Evolutionary conservation across 2,797 vertebrate species (phyloP), one percentile per base, ranked within the genome.

Genomic region (Mallotus villosus): DNA sequence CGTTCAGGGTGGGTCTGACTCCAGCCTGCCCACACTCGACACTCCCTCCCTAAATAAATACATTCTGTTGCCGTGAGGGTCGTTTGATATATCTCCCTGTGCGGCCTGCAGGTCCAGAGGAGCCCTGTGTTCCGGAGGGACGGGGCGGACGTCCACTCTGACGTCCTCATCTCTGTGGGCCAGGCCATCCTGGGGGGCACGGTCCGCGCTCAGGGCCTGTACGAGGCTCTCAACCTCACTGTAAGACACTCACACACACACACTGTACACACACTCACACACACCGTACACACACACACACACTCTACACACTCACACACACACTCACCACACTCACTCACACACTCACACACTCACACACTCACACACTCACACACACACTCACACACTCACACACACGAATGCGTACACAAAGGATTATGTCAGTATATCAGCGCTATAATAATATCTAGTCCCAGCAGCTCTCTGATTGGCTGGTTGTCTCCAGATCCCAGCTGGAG

Each of bases 181-280:
- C 98, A 99, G 87, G 97, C 97, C 3, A 86, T 99, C 73, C 93
- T 99, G 49, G 97, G 98, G 1, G 98, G 98, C 41, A 95, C 97
- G 0, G 94, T 95, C 68, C 89, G 94, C 65, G 37, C 96, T 0
- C 97, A 96, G 71, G 97, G 98, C 78, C 92, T 99, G 22, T 96
- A 99, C 0, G 97, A 99, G 90, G 95, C 93, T 0, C 90, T 98
- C 76, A 98, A 89, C 32, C 87, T 99, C 85, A 84, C 93, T 0
- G 98, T 99, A 83, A 92, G 95, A 82, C 60, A 22, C 27, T 5
- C 1, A 0, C 29, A 22, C 24, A 7, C 6, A 4, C 25, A n/a
- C 12, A 3, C 1, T n/a, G n/a, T n/a, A 7, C 6, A 4, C 25
- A 82, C 60, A 22, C 27, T 5, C 1, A 0, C 29, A 22, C 24